These are phyloP conservation scores for Brachyistius frenatus DNA, from an alignment of 2,113 vertebrate genomes.

Conservation along the genomic window DNA sequence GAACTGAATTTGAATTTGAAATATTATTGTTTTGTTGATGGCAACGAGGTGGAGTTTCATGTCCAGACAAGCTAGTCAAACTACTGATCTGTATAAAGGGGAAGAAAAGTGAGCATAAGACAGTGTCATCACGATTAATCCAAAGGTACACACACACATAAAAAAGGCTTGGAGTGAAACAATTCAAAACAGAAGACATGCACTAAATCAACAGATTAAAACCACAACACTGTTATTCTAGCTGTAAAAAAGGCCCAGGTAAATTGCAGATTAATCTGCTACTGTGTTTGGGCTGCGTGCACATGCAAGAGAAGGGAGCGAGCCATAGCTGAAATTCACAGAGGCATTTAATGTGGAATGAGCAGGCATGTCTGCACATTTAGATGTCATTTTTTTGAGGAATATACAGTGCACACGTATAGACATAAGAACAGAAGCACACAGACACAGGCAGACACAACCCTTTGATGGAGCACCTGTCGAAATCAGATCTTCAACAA, in stretches of 20 bases:
- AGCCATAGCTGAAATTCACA: slow-evolving; percentile 67
- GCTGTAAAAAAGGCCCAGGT: slow-evolving; percentile 11
- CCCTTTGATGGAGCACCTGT: slow-evolving; percentile 66
- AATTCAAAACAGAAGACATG: slow-evolving; percentile 48
- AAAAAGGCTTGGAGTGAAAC: slow-evolving; percentile 46
- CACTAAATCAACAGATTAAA: slow-evolving; percentile 70
- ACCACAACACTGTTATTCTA: slow-evolving; percentile 65
- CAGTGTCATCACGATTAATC: slow-evolving; percentile 58
- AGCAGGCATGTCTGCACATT: slow-evolving; percentile 71
- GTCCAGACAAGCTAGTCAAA: slow-evolving; percentile 68
- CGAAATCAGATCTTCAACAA: slow-evolving; percentile 44
- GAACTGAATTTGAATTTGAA: slow-evolving; percentile 13
- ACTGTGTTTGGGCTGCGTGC: slow-evolving; percentile 54
- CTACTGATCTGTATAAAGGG: slow-evolving; percentile 46
- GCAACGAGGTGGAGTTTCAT: slow-evolving; percentile 50
- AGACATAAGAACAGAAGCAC: slow-evolving; percentile 26
- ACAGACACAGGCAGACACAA: slow-evolving; percentile 49
- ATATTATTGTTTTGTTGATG: slow-evolving; percentile 35
- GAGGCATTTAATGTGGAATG: slow-evolving; percentile 75
- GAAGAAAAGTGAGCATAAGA: slow-evolving; percentile 59
- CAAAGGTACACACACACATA: slow-evolving; percentile 36
- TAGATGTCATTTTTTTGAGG: slow-evolving; percentile 42
- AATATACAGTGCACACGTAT: slow-evolving; percentile 22
- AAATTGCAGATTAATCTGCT: slow-evolving; percentile 63
- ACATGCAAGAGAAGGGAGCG: slow-evolving; percentile 45